Conservation (phyloP, 2,113 vertebrate species). For the Puntigrus tetrazona region DNA sequence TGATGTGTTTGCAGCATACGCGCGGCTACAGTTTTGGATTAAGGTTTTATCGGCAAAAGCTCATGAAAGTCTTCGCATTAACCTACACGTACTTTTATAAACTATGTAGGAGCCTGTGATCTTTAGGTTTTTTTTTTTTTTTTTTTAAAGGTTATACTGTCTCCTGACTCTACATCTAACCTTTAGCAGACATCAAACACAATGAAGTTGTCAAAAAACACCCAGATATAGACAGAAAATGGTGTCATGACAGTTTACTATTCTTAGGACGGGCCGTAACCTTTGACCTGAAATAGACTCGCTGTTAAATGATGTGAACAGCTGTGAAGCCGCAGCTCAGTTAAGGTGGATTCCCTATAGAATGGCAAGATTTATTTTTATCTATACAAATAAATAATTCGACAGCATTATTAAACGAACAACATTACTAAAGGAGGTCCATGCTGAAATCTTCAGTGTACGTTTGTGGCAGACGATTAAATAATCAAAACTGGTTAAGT, state of each 20-base stretch:
- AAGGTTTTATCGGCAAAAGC: neutral
- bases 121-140: no score
- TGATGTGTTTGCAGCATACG: neutral
- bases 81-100: neutral
- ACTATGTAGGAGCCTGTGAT: conserved; percentile 1
- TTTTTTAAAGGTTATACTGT: conserved; percentile 61
- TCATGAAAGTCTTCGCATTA: neutral
- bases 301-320: conserved; percentile 57
- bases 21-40: neutral
- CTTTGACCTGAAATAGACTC: conserved; percentile 53
- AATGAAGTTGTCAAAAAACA: conserved; percentile 57
- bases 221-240: conserved; percentile 38
- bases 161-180: conserved; percentile 62
- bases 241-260: conserved; percentile 55
- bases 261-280: conserved; percentile 65
- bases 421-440: conserved; percentile 41
- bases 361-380: conserved; percentile 65
- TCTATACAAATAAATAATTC: conserved; percentile 61
- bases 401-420: conserved; percentile 61
- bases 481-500: neutral
- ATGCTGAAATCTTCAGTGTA: neutral
- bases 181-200: conserved; percentile 64
- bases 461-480: neutral
- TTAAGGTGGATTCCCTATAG: conserved; percentile 69
- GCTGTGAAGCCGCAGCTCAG: conserved; percentile 65